Conservation (phyloP, 2,113 vertebrate species). For the Limanda limanda region DNA sequence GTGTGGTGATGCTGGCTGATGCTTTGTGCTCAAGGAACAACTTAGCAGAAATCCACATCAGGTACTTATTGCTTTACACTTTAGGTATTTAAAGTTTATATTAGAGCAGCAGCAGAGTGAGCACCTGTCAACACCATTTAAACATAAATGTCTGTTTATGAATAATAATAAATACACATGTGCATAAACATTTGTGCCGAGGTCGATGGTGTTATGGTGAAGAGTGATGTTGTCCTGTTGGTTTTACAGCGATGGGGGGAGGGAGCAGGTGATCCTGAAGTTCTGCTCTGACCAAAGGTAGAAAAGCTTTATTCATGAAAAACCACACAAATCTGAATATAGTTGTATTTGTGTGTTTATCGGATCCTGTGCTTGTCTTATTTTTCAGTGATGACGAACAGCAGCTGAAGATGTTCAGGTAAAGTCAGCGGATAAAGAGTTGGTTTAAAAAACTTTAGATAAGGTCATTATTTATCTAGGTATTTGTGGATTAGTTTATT, state of each 20-base stretch:
- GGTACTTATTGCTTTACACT: constrained; percentile 70
- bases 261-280: constrained; percentile 62
- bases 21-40: constrained; percentile 68
- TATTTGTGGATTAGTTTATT: neutral
- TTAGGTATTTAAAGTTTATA: neutral
- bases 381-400: constrained; percentile 43
- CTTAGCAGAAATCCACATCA: constrained; percentile 78
- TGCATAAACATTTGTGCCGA: neutral
- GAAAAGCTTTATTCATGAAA: neutral
- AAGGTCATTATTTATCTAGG: neutral
- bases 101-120: neutral
- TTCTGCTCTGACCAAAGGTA: constrained; percentile 70
- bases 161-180: neutral
- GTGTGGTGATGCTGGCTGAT: constrained; percentile 73
- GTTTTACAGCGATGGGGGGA: constrained; percentile 65
- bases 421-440: neutral
- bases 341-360: neutral
- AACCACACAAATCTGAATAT: neutral
- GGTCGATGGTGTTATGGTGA: too few species aligned
- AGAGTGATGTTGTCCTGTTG: neutral
- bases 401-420: constrained; percentile 74
- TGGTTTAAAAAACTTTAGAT: neutral
- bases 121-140: too few species aligned
- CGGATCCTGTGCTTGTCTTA: neutral
- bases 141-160: neutral